These are phyloP conservation scores for Drosophila acutilabella DNA, from an alignment of 2,888 invertebrate genomes.

Conservation along the genomic window DNA sequence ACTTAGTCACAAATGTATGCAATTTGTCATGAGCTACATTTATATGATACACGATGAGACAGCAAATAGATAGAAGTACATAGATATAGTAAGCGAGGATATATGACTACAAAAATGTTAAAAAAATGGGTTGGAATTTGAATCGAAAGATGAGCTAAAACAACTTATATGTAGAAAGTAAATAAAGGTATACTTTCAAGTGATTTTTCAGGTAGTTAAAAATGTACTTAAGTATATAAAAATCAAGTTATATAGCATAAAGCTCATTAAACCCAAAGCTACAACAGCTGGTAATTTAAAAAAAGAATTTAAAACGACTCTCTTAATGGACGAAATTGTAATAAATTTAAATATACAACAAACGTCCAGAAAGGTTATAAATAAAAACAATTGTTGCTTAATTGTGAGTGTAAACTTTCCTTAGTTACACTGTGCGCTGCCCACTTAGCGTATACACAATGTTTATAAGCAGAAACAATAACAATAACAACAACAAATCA, in stretches of 20 bases:
- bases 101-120: conserved; percentile 25
- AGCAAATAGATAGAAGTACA: conserved; percentile 18
- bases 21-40: conserved; percentile 20
- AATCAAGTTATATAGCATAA: no score
- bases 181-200: background rate
- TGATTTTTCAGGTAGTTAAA: background rate
- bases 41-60: conserved; percentile 21
- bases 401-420: conserved; percentile 41
- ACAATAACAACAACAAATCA: conserved; percentile 22
- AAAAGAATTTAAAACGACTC: conserved; percentile 1
- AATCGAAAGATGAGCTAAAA: conserved; percentile 3
- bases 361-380: conserved; percentile 15
- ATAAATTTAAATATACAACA: conserved; percentile 54
- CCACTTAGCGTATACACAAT: conserved; percentile 51
- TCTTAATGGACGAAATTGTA: conserved; percentile 40
- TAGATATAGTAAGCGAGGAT: background rate
- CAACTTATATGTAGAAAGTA: conserved; percentile 23
- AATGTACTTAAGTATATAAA: background rate
- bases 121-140: conserved; percentile 15
- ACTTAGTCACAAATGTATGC: conserved; percentile 15
- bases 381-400: conserved; percentile 38
- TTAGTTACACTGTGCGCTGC: conserved; percentile 14
- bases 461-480: conserved; percentile 7
- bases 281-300: conserved; percentile 11
- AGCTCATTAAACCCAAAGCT: background rate